Evolutionary conservation across 2,797 vertebrate genomes (phyloP).

Genomic region (Champsocephalus gunnari): DNA sequence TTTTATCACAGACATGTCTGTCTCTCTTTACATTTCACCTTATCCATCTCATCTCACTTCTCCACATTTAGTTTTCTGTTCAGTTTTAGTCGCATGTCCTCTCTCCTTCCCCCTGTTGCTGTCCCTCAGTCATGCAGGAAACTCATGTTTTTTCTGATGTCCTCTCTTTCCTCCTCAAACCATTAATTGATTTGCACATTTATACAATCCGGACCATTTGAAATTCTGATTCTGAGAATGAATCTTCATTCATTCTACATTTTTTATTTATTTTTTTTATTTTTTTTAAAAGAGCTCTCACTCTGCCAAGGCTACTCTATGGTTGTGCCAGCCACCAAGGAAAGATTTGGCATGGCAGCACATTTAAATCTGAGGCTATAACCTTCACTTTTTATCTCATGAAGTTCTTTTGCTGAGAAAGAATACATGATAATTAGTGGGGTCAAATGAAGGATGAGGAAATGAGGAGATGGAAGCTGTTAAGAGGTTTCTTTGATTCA

Average conservation of each 20-base stretch:
- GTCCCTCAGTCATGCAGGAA: background rate
- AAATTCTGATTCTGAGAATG: background rate
- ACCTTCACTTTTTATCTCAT: background rate
- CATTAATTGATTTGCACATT: background rate
- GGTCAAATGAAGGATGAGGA: background rate
- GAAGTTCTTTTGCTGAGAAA: background rate
- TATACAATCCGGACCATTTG: background rate
- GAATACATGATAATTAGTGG: slow-evolving; percentile 20
- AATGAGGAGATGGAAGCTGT: background rate
- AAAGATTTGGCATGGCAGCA: slow-evolving; percentile 8
- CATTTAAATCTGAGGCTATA: background rate
- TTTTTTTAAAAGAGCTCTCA: too few species aligned
- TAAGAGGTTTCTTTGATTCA: background rate
- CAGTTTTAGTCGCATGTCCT: background rate
- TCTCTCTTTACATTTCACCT: slow-evolving; percentile 1
- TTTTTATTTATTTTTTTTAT: background rate
- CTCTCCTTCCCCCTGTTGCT: background rate
- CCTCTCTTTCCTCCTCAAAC: background rate
- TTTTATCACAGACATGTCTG: background rate
- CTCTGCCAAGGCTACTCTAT: too few species aligned
- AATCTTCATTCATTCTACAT: background rate
- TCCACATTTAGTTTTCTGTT: background rate
- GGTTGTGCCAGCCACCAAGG: too few species aligned
- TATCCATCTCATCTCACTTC: background rate
- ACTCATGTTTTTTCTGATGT: background rate